These are phyloP conservation scores for Datnioides undecimradiatus DNA, from an alignment of 2,113 vertebrate genomes.

Conservation along the genomic window DNA sequence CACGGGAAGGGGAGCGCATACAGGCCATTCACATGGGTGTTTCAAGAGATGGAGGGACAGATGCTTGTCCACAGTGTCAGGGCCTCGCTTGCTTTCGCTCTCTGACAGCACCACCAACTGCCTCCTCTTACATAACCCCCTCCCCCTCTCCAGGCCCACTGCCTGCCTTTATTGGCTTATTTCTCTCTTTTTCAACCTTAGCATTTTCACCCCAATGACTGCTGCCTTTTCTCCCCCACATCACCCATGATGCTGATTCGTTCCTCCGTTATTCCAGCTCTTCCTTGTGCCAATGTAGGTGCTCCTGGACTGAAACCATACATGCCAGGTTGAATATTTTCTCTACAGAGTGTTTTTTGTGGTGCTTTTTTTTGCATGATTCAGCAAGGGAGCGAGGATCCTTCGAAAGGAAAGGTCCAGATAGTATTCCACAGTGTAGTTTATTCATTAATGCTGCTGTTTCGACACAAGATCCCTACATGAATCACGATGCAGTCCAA, in stretches of 20 bases:
- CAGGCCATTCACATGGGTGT: constrained; percentile 38
- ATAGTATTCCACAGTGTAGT: constrained; percentile 5
- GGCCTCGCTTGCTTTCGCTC: constrained; percentile 64
- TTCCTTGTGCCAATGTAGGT: constrained; percentile 8
- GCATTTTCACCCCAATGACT: constrained; percentile 68
- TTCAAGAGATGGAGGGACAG: constrained; percentile 70
- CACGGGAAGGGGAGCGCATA: background rate
- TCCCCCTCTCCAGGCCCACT: constrained; percentile 70
- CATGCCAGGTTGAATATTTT: constrained; percentile 17
- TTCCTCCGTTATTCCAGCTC: constrained; percentile 12
- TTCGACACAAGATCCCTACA: constrained; percentile 12
- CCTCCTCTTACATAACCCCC: constrained; percentile 85
- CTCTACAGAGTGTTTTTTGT: constrained; percentile 8
- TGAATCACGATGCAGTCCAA: constrained; percentile 8
- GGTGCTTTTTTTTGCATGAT: constrained; percentile 21
- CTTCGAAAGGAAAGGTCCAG: constrained; percentile 10
- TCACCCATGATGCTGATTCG: constrained; percentile 28
- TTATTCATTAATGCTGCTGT: background rate
- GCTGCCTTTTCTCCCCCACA: background rate
- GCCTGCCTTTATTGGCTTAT: constrained; percentile 82
- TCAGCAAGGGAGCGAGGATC: constrained; percentile 13
- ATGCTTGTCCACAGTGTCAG: constrained; percentile 77
- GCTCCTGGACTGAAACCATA: background rate
- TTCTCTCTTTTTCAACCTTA: constrained; percentile 77
- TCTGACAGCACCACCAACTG: constrained; percentile 79